These are phyloP conservation scores for Sitta carolinensis DNA, from an alignment of 2,797 vertebrate species.

Conservation along the genomic window DNA sequence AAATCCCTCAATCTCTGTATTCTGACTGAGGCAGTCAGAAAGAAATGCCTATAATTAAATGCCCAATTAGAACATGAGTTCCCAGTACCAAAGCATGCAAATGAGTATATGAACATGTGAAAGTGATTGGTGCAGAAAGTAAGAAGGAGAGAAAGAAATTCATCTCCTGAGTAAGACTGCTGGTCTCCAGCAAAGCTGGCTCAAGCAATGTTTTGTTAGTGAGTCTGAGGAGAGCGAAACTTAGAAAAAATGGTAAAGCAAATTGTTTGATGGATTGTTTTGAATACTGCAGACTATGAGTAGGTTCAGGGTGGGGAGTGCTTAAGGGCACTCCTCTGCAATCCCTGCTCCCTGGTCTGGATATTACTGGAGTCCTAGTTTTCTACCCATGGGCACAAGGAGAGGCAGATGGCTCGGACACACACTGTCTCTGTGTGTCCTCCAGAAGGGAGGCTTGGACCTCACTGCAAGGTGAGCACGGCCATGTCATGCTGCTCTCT, in stretches of 20 bases:
- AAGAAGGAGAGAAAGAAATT: neutral
- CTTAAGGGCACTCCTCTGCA: neutral
- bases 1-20: accelerated
- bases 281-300: neutral
- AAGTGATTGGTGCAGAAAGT: neutral
- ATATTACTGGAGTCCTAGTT: neutral
- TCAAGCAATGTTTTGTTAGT: neutral
- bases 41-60: neutral
- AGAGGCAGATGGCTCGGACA: accelerated
- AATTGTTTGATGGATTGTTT: neutral
- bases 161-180: neutral
- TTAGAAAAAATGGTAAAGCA: neutral
- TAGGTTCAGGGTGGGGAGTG: neutral
- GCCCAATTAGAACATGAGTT: neutral
- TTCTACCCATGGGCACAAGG: neutral
- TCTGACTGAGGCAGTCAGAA: neutral
- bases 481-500: accelerated
- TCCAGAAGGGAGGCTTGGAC: neutral
- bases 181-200: neutral
- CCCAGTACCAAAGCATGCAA: neutral
- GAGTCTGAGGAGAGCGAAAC: neutral
- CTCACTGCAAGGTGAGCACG: accelerated
- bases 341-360: neutral
- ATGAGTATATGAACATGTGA: neutral
- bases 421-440: accelerated